phyloP scores from a whole-genome alignment of 2,797 vertebrate genomes.

The Anableps anableps region DNA sequence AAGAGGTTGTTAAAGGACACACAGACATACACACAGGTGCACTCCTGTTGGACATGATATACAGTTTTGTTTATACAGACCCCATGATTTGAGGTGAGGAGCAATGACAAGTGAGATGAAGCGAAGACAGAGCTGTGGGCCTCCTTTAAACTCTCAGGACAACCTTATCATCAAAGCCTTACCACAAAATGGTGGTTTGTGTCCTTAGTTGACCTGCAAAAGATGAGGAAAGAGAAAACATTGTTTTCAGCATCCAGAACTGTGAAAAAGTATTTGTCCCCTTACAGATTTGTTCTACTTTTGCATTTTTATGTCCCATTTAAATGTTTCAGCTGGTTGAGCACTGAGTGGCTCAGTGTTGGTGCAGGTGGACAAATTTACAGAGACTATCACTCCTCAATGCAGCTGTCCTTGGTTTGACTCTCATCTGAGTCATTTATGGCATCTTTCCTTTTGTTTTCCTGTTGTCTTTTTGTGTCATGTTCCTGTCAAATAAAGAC shows the following conservation, averaged over 20 bases:
- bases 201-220: slow-evolving; percentile 35
- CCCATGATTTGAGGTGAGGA: slow-evolving; percentile 81
- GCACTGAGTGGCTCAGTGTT: neutral
- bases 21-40: slow-evolving; percentile 31
- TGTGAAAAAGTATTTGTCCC: neutral
- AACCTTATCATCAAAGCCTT: slow-evolving; percentile 37
- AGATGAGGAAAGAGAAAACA: slow-evolving; percentile 12
- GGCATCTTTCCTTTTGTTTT: neutral
- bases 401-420: neutral
- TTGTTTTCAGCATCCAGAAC: neutral
- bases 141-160: slow-evolving; percentile 33
- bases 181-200: slow-evolving; percentile 39
- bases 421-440: neutral
- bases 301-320: neutral
- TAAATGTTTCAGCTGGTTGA: neutral
- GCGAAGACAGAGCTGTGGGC: slow-evolving; percentile 45
- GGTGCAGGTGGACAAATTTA: neutral
- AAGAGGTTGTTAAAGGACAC: slow-evolving; percentile 50
- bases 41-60: slow-evolving; percentile 47
- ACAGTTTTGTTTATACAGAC: slow-evolving; percentile 66
- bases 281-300: slow-evolving; percentile 5
- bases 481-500: neutral
- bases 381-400: neutral
- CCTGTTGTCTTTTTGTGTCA: neutral
- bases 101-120: slow-evolving; percentile 69